A percentile compares a stretch with the other conserved stretches of the same genome.
phyloP scores from a whole-genome alignment of 2,797 vertebrate genomes.

The Novumbra hubbsi region DNA sequence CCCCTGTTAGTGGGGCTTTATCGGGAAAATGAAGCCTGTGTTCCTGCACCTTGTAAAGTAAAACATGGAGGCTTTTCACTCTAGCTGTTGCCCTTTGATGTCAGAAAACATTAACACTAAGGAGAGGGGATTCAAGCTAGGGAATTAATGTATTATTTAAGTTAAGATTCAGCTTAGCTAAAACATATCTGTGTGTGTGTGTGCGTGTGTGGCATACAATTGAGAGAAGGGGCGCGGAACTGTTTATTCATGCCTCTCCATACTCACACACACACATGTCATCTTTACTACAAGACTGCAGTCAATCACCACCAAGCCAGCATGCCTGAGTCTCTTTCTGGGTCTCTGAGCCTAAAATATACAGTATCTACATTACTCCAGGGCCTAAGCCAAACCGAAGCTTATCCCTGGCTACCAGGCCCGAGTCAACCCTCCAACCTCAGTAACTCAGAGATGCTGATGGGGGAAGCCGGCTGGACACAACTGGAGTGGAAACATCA shows the following conservation, averaged over 20 bases:
- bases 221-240: background rate
- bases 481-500: background rate
- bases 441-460: background rate
- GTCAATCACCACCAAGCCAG: constrained; percentile 1
- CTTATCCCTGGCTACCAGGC: background rate
- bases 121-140: background rate
- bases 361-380: background rate
- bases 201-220: background rate
- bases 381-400: background rate
- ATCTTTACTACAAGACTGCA: background rate
- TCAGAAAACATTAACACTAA: background rate
- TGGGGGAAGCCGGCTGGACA: background rate
- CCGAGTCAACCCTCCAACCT: background rate
- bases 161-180: background rate
- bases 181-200: background rate
- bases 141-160: background rate
- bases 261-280: background rate
- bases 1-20: background rate
- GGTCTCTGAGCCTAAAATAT: background rate
- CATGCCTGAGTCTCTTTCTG: background rate
- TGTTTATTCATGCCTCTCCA: background rate
- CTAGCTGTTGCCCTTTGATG: background rate
- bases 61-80: background rate
- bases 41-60: background rate
- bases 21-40: background rate